Conservation (phyloP, 2,888 invertebrate species). For the Parapristionchus giblindavisi region DNA sequence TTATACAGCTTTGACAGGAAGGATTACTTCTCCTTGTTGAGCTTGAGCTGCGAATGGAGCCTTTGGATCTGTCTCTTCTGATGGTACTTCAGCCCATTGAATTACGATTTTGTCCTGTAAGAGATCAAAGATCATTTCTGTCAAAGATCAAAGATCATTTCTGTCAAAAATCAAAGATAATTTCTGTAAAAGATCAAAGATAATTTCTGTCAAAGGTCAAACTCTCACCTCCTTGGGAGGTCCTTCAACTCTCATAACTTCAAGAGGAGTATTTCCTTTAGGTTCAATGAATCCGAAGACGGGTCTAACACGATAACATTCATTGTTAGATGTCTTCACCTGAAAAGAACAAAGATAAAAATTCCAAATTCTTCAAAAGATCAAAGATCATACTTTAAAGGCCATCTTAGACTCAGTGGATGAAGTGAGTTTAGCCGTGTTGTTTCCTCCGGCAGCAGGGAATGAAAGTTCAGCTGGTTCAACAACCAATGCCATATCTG, state of each 20-base stretch:
- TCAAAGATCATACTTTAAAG: too few relatives aligned
- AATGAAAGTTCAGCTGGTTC: too few relatives aligned
- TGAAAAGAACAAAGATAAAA: too few relatives aligned
- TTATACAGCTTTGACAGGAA: conserved; percentile 7
- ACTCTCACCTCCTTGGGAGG: conserved; percentile 27
- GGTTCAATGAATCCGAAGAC: conserved; percentile 29
- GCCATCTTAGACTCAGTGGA: too few relatives aligned
- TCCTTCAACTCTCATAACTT: conserved; percentile 24
- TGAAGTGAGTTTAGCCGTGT: too few relatives aligned
- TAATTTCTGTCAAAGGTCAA: too few relatives aligned
- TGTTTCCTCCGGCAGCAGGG: too few relatives aligned
- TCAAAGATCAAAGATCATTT: not conserved
- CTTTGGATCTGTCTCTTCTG: conserved; percentile 34
- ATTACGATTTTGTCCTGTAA: conserved; percentile 28
- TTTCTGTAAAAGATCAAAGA: not conserved
- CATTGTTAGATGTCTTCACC: conserved; percentile 34
- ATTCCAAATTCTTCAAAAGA: too few relatives aligned
- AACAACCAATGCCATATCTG: too few relatives aligned
- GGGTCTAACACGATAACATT: conserved; percentile 30
- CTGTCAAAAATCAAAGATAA: not conserved
- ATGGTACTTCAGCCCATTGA: conserved; percentile 28
- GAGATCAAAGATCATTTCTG: not conserved
- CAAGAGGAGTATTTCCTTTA: conserved; percentile 9
- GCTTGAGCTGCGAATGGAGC: conserved; percentile 31
- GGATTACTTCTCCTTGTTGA: conserved; percentile 26